Conservation (phyloP, 2,888 invertebrate genomes). For the Leptogaster cylindrica region DNA sequence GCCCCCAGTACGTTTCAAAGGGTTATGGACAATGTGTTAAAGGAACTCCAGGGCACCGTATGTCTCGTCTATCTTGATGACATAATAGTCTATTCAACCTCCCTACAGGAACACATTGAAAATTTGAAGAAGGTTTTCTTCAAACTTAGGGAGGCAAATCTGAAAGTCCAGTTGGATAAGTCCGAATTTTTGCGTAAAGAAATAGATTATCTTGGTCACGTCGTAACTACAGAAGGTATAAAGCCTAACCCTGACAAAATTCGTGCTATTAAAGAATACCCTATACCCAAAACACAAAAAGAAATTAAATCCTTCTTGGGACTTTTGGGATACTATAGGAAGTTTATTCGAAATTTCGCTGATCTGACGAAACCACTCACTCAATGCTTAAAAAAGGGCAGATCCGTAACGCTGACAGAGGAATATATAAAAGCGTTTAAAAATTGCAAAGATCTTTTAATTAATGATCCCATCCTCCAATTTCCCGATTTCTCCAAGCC, state of each 20-base stretch:
- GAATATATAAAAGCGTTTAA: slow-evolving; percentile 27
- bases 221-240: background rate
- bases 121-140: background rate
- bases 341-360: slow-evolving; percentile 46
- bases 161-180: background rate
- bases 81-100: background rate
- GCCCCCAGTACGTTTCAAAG: slow-evolving; percentile 22
- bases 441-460: slow-evolving; percentile 24
- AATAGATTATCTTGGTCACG: background rate
- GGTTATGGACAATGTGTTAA: background rate
- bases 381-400: slow-evolving; percentile 22
- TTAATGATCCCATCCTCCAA: background rate
- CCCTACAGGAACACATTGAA: background rate
- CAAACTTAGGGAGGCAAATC: background rate
- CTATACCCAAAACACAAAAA: slow-evolving; percentile 43
- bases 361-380: slow-evolving; percentile 47
- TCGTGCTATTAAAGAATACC: background rate
- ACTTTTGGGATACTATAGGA: background rate
- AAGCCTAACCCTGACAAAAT: background rate
- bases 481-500: background rate
- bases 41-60: background rate
- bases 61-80: background rate
- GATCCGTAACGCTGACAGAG: slow-evolving; percentile 9
- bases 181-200: background rate
- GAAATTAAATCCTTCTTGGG: slow-evolving; percentile 43